Percentiles rank a stretch among this genome's conserved stretches.
Conservation (phyloP, 2,113 vertebrate species). For the Acanthochromis polyacanthus region DNA sequence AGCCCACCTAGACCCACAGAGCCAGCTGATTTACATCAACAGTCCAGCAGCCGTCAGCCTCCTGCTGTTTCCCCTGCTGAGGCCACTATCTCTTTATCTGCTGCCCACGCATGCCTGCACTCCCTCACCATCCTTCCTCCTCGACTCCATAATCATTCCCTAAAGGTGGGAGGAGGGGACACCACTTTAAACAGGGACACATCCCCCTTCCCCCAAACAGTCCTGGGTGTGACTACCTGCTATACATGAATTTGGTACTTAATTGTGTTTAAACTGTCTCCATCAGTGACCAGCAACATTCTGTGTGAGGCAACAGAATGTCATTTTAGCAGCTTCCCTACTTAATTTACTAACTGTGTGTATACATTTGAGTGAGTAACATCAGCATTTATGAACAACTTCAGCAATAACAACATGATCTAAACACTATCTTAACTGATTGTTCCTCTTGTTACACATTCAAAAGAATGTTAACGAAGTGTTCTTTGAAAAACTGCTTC, state of each 20-base stretch:
- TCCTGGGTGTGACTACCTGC: constrained; percentile 11
- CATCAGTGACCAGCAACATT: too few relatives aligned
- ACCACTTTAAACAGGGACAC: constrained; percentile 9
- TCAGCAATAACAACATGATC: too few relatives aligned
- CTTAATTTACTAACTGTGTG: too few relatives aligned
- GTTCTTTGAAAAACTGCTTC: too few relatives aligned
- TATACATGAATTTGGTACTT: constrained; percentile 11
- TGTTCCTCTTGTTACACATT: too few relatives aligned
- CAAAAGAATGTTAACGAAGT: too few relatives aligned
- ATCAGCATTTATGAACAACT: too few relatives aligned
- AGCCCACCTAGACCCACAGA: not conserved
- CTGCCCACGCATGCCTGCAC: constrained; percentile 76
- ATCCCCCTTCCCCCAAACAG: constrained; percentile 31
- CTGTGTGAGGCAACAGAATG: too few relatives aligned
- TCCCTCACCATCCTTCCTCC: constrained; percentile 61
- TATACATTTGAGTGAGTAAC: too few relatives aligned
- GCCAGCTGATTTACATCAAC: constrained; percentile 70
- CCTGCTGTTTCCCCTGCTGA: constrained; percentile 73
- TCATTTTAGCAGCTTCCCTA: too few relatives aligned
- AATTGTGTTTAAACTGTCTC: too few relatives aligned
- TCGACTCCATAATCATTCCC: constrained; percentile 53
- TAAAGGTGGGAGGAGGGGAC: constrained; percentile 68
- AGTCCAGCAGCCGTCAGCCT: constrained; percentile 68
- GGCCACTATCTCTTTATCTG: constrained; percentile 78
- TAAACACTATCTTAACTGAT: too few relatives aligned